A percentile compares a stretch with the other conserved stretches of the same genome.
These are phyloP conservation scores for Dioctria linearis DNA, from an alignment of 2,888 invertebrate species.

Conservation along the genomic window DNA sequence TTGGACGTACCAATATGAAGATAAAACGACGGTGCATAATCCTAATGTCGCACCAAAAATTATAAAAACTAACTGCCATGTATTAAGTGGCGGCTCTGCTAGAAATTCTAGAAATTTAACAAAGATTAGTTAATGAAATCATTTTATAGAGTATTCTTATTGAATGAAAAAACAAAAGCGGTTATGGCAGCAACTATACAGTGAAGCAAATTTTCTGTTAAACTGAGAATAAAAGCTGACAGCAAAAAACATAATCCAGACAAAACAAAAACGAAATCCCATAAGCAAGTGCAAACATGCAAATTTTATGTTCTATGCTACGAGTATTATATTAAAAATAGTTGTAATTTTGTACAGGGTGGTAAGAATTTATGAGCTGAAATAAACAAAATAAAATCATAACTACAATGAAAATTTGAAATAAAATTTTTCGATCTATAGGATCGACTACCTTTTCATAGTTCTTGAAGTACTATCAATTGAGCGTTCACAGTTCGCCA, in stretches of 20 bases:
- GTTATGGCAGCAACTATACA: background rate
- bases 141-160: background rate
- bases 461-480: no score
- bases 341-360: no score
- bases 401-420: no score
- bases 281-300: background rate
- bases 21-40: slow-evolving; percentile 77
- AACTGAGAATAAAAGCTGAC: slow-evolving; percentile 1
- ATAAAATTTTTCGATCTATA: no score
- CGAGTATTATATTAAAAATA: background rate
- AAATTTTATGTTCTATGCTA: background rate
- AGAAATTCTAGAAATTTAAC: slow-evolving; percentile 63
- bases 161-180: background rate
- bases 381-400: no score
- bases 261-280: background rate
- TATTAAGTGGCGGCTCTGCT: slow-evolving; percentile 65
- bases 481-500: no score
- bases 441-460: no score
- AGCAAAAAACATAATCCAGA: no score
- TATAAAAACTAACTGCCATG: slow-evolving; percentile 68
- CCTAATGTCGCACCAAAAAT: slow-evolving; percentile 68
- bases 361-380: no score
- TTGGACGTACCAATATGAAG: slow-evolving; percentile 75
- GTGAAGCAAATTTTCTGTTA: slow-evolving; percentile 10
- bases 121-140: background rate